Evolutionary conservation across 2,888 invertebrate genomes (phyloP), one percentile per base, ranked within the genome.

Genomic region (Slavum lentiscoides): DNA sequence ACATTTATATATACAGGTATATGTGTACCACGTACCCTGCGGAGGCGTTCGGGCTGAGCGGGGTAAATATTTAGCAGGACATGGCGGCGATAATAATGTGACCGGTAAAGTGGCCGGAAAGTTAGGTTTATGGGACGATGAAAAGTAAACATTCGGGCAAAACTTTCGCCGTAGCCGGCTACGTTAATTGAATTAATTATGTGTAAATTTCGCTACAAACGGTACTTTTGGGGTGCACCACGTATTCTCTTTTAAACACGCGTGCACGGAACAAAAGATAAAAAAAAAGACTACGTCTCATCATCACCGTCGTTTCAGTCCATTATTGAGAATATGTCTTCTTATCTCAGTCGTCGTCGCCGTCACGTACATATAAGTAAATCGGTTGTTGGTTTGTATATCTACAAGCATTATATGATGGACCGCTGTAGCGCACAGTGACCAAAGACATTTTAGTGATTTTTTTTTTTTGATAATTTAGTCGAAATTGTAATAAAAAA

Each of bases 121-220:
- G 77, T 64, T 37, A 49, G 61, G 30, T 49, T 17, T 53, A n/a
- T n/a, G 59, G 75, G 21, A 39, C 61, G 59, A 61, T 21, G 68
- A 77, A 77, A 70, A 70, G 77, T 77, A 77, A 77, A 77, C 64
- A 77, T 70, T 64, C 58, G 9, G 64, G 74, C 39, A 39, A 77
- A 77, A 77, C 69, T 77, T 77, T 77, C 64, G 62, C 53, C 70
- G 66, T 23, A 21, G 39, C 68, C 59, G 59, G 11, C 61, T 23
- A 64, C 55, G 53, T 53, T 77, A 77, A 77, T 77, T 69, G 64
- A 77, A 77, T 77, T 77, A 77, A 77, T 77, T 77, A 70, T 55
- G 77, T 64, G 77, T 69, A 64, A 70, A 77, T 70, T 77, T 70
- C 23, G 39, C 76, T 53, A 49, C 55, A 39, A 23, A 17, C 17